Evolutionary conservation across 2,113 vertebrate species (phyloP), one percentile per base, ranked within the genome.

Genomic region (Eubucco bourcierii): DNA sequence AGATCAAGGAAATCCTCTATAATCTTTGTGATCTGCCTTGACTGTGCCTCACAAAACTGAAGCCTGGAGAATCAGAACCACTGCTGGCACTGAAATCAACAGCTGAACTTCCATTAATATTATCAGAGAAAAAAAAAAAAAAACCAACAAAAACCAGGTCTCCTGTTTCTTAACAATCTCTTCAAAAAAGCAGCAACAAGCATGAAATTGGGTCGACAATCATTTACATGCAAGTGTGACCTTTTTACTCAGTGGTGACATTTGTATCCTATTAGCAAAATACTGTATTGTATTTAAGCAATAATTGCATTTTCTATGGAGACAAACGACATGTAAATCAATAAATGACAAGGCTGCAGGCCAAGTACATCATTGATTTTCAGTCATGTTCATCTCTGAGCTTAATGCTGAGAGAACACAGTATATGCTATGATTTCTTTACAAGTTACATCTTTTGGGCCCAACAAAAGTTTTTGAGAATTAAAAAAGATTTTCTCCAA

Each of bases 221-320:
- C 79, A 93, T 96, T 97, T 97, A 84, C 80, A 87, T 94, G 85
- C 58, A 94, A 96, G 87, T 77, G 72, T 86, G 87, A 96, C 88
- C 91, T 95, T 90, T 95, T 33, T 87, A 90, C 78, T 84, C 90
- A 68, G 14, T 76, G 50, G 80, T 97, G 97, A 95, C 95, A 96
- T 97, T 96, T 97, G 91, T 93, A 92, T 94, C 90, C 95, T 95
- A 96, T 97, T 97, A 97, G 93, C 72, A 95, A 95, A 95, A 96
- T 90, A 95, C 87, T 93, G 92, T 94, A 96, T 97, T 97, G 94
- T 98, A 92, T 96, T 97, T 97, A 98, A 97, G 95, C 94, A 97
- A 96, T 97, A 97, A 97, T 94, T 97, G 90, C 95, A 95, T 95
- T 96, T 96, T 95, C 94, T 93, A 70, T 90, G 80, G 92, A 96